Base-by-base conservation (phyloP, 2,888 invertebrate species). In the Athrips mouffetella region DNA sequence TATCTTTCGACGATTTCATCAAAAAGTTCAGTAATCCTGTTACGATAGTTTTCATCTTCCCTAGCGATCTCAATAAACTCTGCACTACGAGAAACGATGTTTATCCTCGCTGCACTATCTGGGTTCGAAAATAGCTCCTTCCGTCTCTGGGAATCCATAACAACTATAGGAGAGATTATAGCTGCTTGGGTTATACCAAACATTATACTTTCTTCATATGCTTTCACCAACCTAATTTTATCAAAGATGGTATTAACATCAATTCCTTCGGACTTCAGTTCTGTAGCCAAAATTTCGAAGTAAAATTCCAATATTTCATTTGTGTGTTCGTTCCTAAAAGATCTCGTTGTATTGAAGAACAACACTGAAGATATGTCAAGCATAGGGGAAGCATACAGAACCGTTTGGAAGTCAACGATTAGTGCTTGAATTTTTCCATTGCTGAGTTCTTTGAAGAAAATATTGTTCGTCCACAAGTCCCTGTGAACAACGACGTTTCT, bases 351-450 rank as follows among this genome's bases (percentile, higher is more conserved):
- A 59, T 90, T 91, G n/a, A 92, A 78, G 63, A 89, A 90, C 27
- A 92, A 63, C 8, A 90, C 58, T 1, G 90, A 84, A 10, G 90
- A 78, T 8, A 92, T 63, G 60, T 94, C 94, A 45, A 92, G 78
- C 59, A 91, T 90, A 0, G 93, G 92, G 0, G 93, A 91, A 3
- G 89, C 83, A 62, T 94, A 94, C 8, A 93, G 72, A 0, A 91
- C 85, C 40, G 93, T 81, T 70, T 94, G 94, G 62, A 90, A 94
- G 68, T 94, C 94, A 3, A 94, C 89, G 25, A 94, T 67, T 21
- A 91, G 63, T 30, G 90, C 89, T 1, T 90, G 76, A 1, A 82
- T 81, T 4, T 62, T 63, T 0, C 76, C 73, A 23, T 77, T 60
- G 11, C 70, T 52, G 2, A 63, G 49, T 33, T 63, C 67, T 58